Base-by-base conservation (phyloP, 2,797 vertebrate genomes). In the Gephyroberyx darwinii region DNA sequence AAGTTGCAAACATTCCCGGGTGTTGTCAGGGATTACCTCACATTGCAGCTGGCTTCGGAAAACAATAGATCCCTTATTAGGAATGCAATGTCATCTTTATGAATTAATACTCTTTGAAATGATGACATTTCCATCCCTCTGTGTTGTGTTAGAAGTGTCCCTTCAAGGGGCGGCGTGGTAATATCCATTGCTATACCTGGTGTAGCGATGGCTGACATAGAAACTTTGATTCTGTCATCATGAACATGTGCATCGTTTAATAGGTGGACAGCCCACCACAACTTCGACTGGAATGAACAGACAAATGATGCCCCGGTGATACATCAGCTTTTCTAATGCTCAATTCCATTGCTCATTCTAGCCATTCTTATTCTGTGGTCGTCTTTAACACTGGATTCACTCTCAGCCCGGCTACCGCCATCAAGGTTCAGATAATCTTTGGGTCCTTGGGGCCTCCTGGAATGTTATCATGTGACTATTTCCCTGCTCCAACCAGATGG, bases 41-140 rank as follows among this genome's bases (percentile, higher is more conserved):
- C n/a, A 2, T 65, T 83, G 81, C 91, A 91, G 89, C 89, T 92
- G 89, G 80, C 26, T 47, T 57, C 74, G 37, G 51, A 41, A 82
- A 79, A 93, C 90, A 92, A 88, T 88, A 61, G 50, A 5, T 39
- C 68, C 52, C 13, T 87, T 89, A 76, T 86, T 55, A 70, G 80
- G 60, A 82, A 9, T 77, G 80, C 71, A 33, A n/a, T 53, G 74
- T 87, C 84, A 85, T 67, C 64, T 54, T 39, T 76, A 50, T 69
- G 66, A 55, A 80, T 83, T 26, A 31, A 26, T 47, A 75, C 39
- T 64, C 22, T 69, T 70, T 83, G 70, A 86, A 75, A 83, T 76
- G 50, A 50, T 51, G 22, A 62, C 61, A 22, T n/a, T 71, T 72
- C 68, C 35, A 62, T 65, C 33, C 19, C 20, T 55, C 39, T 65